Percentiles rank a stretch among this genome's conserved stretches.
phyloP scores from a whole-genome alignment of 2,113 vertebrate genomes.

The Opisthocomus hoazin region DNA sequence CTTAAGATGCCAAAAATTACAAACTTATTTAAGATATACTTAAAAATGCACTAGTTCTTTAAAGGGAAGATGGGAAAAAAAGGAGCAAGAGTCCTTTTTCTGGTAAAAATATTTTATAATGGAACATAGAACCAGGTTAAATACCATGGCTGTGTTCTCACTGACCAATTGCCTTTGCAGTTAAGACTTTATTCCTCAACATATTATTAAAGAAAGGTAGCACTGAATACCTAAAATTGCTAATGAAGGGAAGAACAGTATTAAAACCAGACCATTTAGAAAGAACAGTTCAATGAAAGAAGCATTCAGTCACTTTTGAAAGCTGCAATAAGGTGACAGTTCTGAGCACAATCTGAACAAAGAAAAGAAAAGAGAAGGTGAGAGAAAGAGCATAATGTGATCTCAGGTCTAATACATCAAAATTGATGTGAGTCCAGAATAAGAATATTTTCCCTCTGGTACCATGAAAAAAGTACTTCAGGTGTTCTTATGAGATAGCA shows the following conservation, averaged over 20 bases:
- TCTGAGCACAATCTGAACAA: background rate
- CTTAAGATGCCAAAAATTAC: conserved; percentile 73
- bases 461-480: background rate
- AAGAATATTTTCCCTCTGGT: background rate
- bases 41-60: conserved; percentile 67
- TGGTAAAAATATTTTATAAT: background rate
- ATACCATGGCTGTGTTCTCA: background rate
- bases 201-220: background rate
- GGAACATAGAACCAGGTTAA: background rate
- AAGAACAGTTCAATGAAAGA: background rate
- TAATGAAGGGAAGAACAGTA: background rate
- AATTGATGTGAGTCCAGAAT: background rate
- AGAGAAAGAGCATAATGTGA: background rate
- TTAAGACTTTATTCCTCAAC: conserved; percentile 17
- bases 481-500: background rate
- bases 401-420: background rate
- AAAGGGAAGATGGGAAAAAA: conserved; percentile 1
- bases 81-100: background rate
- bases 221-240: background rate
- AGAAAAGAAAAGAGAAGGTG: background rate
- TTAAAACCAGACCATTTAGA: background rate
- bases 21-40: conserved; percentile 74
- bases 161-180: conserved; percentile 3
- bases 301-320: background rate
- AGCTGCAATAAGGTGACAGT: background rate